Percentiles rank a stretch among this genome's conserved stretches.
phyloP scores from a whole-genome alignment of 2,888 invertebrate genomes.

The Drosophila longiperda region DNA sequence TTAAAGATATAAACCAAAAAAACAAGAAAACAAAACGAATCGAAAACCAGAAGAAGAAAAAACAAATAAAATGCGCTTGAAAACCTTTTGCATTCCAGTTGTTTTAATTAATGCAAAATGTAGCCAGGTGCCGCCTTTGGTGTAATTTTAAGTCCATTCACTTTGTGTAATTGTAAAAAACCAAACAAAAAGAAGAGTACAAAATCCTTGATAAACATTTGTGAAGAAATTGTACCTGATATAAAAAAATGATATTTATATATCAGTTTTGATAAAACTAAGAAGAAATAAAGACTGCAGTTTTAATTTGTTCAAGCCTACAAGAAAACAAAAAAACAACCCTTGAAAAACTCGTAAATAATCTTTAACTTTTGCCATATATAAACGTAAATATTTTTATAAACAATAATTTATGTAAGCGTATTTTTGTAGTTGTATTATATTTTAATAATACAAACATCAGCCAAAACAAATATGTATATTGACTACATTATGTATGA shows the following conservation, averaged over 20 bases:
- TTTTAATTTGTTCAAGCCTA: constrained; percentile 66
- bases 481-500: constrained; percentile 35
- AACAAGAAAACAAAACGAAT: constrained; percentile 45
- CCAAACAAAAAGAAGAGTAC: background rate
- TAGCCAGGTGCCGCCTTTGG: constrained; percentile 74
- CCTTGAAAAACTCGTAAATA: constrained; percentile 41
- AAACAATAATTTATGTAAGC: constrained; percentile 50
- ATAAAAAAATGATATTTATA: constrained; percentile 43
- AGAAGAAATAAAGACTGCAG: constrained; percentile 78
- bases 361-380: constrained; percentile 30
- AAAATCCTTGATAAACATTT: constrained; percentile 50
- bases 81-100: constrained; percentile 78
- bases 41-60: constrained; percentile 47
- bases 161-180: constrained; percentile 58
- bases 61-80: constrained; percentile 65
- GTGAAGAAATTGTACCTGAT: constrained; percentile 68
- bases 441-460: constrained; percentile 36
- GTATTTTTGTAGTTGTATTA: constrained; percentile 62
- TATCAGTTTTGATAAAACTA: constrained; percentile 62
- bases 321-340: constrained; percentile 14
- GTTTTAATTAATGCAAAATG: constrained; percentile 77
- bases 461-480: constrained; percentile 18
- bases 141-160: constrained; percentile 68
- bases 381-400: constrained; percentile 37
- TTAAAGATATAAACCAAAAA: constrained; percentile 21